Conservation (phyloP, 2,888 invertebrate genomes). For the Drosophila yooni region DNA sequence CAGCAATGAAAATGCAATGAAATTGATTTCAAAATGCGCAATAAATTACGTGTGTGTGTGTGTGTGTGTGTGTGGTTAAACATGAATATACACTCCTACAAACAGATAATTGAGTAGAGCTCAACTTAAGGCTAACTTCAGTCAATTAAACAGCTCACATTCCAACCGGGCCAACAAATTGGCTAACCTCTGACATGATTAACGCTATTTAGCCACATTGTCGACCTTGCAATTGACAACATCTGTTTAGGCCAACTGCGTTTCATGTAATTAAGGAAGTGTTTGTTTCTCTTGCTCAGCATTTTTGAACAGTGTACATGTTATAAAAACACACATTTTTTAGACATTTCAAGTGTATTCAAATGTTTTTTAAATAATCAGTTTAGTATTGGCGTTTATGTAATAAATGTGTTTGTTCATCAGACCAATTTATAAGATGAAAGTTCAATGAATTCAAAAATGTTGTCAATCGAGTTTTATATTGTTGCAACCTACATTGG, state of each 20-base stretch:
- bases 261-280: conserved; percentile 37
- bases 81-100: background rate
- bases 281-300: background rate
- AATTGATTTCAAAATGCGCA: conserved; percentile 70
- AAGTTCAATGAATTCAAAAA: conserved; percentile 18
- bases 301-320: conserved; percentile 7
- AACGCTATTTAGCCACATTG: conserved; percentile 29
- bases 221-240: conserved; percentile 25
- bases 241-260: conserved; percentile 17
- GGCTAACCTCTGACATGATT: conserved; percentile 56
- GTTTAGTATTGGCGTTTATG: background rate
- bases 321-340: background rate
- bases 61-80: background rate
- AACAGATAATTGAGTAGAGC: background rate
- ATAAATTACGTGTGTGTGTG: conserved; percentile 33
- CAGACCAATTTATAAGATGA: background rate
- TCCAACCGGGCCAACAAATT: conserved; percentile 39
- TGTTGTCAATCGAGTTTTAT: background rate
- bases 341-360: background rate
- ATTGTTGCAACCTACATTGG: background rate
- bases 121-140: conserved; percentile 15
- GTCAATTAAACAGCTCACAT: conserved; percentile 10
- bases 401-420: background rate
- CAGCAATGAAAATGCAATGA: conserved; percentile 47
- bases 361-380: background rate